Base-by-base conservation (phyloP, 2,797 vertebrate species). In the Macrochelys suwanniensis region DNA sequence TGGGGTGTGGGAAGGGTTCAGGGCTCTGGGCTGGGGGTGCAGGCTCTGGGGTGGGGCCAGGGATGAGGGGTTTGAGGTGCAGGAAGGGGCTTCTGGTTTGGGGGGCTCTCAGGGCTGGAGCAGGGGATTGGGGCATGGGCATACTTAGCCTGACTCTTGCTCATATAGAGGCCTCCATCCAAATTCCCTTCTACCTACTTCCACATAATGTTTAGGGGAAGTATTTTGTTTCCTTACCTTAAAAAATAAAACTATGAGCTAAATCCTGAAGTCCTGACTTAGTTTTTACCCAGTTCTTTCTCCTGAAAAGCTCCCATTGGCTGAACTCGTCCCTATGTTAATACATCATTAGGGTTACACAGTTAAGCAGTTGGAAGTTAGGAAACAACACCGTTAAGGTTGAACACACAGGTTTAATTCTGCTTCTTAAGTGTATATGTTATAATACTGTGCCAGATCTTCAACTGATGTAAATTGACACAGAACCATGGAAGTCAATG, bases 361-460 rank as follows among this genome's bases (percentile, higher is more conserved):
- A 50, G 80, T 33, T 1, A 3, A 90, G 76, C 31, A 50, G 26
- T 21, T 1, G 0, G 71, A 76, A 76, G 45, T 45, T 76, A 28
- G 71, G 26, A 82, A 68, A 87, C 10, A 16, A 28, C 42, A 76
- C 4, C 76, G 12, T 76, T 49, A 21, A 59, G 61, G 65, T 37
- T 49, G 51, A 81, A 84, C 0, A 1, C 0, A 1, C 4, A 0
- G 0, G 51, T 90, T 76, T 80, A 0, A 0, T 78, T 78, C 25
- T 57, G 49, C 28, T 49, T 57, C 85, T 79, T 26, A 68, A 5
- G 16, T 82, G 50, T 0, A 1, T 4, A 11, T 45, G 15, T 68
- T 47, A 0, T n/a, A 0, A 0, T 56, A 42, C 33, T 0, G 0
- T 9, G 28, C 0, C 1, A 68, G 50, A 31, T 26, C 42, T 5